Conservation (phyloP, 2,797 vertebrate species). For the Carcharodon carcharias region DNA sequence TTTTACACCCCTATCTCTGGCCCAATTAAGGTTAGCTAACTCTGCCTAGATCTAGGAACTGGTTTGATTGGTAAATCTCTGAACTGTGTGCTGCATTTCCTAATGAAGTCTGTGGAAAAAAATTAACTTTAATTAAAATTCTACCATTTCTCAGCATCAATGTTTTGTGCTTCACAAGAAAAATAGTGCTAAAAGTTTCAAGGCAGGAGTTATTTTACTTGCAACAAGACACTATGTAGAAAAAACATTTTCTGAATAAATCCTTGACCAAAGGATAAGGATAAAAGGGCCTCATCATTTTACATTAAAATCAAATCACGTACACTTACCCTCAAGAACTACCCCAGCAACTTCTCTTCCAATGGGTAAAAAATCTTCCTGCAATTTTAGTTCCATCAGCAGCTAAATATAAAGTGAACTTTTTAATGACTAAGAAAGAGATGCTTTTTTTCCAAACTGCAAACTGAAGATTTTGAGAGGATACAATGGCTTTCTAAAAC, state of each 20-base stretch:
- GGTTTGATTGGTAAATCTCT: background rate
- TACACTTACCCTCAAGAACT: conserved; percentile 73
- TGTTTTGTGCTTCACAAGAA: background rate
- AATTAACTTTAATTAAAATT: background rate
- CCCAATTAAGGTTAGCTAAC: background rate
- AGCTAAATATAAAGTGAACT: conserved; percentile 56
- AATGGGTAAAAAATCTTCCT: conserved; percentile 70
- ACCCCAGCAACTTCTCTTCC: conserved; percentile 84
- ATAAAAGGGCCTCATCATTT: background rate
- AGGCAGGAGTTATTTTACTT: background rate
- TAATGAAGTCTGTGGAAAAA: background rate
- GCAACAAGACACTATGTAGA: background rate
- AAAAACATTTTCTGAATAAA: background rate
- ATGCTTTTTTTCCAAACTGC: background rate
- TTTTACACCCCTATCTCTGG: background rate
- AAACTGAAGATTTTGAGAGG: background rate
- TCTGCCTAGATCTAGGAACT: background rate
- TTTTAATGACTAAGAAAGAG: background rate
- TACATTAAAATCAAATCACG: background rate
- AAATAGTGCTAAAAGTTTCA: background rate
- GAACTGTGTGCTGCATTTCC: background rate
- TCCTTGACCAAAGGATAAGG: too few species aligned
- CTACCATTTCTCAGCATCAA: background rate
- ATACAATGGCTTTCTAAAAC: background rate
- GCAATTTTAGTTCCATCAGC: conserved; percentile 67